Conservation (phyloP, 2,797 vertebrate species). For the Crocidura indochinensis region DNA sequence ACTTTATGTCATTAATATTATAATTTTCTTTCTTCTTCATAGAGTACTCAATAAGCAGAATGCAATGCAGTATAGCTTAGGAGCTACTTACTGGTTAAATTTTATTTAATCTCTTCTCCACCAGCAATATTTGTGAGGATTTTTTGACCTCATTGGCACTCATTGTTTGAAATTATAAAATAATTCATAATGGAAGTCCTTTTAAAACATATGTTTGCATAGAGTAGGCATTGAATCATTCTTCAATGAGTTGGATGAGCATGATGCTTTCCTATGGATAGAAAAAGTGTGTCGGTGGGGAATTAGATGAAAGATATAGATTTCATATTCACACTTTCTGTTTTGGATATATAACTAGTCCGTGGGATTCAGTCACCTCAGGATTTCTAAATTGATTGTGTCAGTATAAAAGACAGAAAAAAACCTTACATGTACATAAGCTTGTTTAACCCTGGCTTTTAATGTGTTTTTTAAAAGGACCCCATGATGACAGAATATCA, state of each 20-base stretch:
- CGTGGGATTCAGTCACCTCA: not conserved
- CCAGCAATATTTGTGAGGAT: not conserved
- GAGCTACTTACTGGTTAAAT: not conserved
- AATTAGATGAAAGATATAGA: constrained; percentile 8
- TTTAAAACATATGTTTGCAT: constrained; percentile 40
- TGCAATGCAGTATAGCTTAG: not conserved
- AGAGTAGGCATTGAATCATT: not conserved
- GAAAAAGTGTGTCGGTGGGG: not conserved
- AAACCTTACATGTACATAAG: not conserved
- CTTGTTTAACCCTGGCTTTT: not conserved
- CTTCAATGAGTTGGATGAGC: constrained; percentile 21
- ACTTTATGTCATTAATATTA: no score
- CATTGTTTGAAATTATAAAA: not conserved
- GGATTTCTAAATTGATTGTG: constrained; percentile 19
- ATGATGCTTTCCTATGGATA: not conserved
- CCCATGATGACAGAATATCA: not conserved
- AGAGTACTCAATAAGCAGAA: not conserved
- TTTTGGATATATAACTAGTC: not conserved
- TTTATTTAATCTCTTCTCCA: not conserved
- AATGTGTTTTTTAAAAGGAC: constrained; percentile 41
- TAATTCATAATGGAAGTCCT: not conserved
- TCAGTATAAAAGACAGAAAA: not conserved
- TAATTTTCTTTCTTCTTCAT: constrained; percentile 10
- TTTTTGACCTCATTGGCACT: not conserved
- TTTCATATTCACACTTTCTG: not conserved